Evolutionary conservation across 2,888 invertebrate species (phyloP).

Genomic region (Leptinotarsa juncta): DNA sequence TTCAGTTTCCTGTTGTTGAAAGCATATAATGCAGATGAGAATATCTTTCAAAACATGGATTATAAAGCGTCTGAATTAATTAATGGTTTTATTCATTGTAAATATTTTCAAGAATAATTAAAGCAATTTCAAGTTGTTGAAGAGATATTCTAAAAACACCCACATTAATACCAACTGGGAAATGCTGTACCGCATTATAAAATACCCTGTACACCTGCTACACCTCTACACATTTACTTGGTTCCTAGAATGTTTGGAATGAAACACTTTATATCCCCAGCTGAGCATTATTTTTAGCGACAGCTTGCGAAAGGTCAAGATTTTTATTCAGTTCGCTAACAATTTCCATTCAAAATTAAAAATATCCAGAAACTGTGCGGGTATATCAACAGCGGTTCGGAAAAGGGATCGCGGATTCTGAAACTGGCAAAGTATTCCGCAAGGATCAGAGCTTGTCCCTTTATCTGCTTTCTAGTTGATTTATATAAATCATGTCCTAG

Average conservation of each 20-base stretch:
- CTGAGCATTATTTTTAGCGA: conserved; percentile 41
- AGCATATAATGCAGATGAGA: too few relatives aligned
- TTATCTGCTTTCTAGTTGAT: too few relatives aligned
- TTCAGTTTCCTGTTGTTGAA: too few relatives aligned
- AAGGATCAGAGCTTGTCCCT: too few relatives aligned
- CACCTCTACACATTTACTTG: background rate
- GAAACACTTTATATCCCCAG: conserved; percentile 22
- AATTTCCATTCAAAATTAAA: conserved; percentile 17
- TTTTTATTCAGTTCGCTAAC: conserved; percentile 35
- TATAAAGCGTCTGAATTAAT: too few relatives aligned
- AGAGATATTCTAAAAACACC: too few relatives aligned
- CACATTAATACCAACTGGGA: too few relatives aligned
- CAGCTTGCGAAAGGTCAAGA: conserved; percentile 44
- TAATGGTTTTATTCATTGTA: too few relatives aligned
- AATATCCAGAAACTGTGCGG: background rate
- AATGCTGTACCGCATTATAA: background rate
- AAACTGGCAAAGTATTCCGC: background rate
- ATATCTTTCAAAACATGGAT: too few relatives aligned
- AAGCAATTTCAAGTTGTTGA: too few relatives aligned
- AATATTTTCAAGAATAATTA: too few relatives aligned
- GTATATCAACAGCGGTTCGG: background rate
- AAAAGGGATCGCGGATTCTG: background rate
- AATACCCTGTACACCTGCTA: conserved; percentile 1
- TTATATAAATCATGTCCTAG: too few relatives aligned
- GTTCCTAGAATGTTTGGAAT: conserved; percentile 4